Conservation (phyloP, 2,797 vertebrate genomes). For the Peromyscus attwateri region DNA sequence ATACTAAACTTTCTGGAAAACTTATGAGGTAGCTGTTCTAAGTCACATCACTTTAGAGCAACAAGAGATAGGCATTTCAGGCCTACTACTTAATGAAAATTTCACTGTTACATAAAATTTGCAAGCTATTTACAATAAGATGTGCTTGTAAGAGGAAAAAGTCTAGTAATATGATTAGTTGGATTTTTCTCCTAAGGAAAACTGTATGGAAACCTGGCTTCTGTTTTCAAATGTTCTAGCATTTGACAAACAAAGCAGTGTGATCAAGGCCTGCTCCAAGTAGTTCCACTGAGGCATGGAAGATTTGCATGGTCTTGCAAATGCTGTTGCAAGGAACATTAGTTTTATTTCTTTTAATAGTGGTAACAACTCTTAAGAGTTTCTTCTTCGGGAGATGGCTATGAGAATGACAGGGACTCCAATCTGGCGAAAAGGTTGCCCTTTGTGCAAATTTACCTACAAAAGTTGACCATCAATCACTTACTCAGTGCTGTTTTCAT, state of each 20-base stretch:
- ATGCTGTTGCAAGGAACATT: background rate
- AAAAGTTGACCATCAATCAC: conserved; percentile 42
- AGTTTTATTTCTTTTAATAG: conserved; percentile 57
- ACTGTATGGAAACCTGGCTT: conserved; percentile 26
- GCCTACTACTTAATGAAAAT: conserved; percentile 71
- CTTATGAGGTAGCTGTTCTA: background rate
- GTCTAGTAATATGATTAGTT: conserved; percentile 43
- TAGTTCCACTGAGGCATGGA: background rate
- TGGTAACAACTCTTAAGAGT: background rate
- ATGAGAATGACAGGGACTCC: background rate
- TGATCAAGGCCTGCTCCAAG: background rate
- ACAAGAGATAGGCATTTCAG: background rate
- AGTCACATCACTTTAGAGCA: conserved; percentile 28
- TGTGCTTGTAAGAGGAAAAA: conserved; percentile 35
- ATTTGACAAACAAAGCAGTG: conserved; percentile 8
- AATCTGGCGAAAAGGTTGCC: background rate
- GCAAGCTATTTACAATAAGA: conserved; percentile 34
- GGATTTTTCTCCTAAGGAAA: conserved; percentile 47
- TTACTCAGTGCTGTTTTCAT: background rate
- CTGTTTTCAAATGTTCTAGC: conserved; percentile 32
- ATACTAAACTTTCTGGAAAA: conserved; percentile 58
- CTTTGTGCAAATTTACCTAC: conserved; percentile 48
- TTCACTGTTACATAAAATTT: conserved; percentile 70
- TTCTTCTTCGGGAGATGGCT: conserved; percentile 29
- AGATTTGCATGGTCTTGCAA: background rate